A percentile compares a stretch with the other conserved stretches of the same genome.
phyloP scores from a whole-genome alignment of 2,888 invertebrate genomes.

The Platerodrilus igneus region DNA sequence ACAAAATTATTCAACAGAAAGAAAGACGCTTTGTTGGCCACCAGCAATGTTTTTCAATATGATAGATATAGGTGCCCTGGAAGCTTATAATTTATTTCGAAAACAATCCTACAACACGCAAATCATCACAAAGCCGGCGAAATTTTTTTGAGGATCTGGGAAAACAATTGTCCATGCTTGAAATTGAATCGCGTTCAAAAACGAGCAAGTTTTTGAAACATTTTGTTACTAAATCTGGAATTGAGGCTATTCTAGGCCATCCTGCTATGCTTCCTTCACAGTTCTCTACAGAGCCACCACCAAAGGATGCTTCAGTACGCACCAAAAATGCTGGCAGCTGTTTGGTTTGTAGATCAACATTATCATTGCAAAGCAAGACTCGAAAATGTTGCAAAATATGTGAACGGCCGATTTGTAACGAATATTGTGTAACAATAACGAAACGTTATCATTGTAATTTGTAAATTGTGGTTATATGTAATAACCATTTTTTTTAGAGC shows the following conservation, averaged over 20 bases:
- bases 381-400: slow-evolving; percentile 8
- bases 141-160: slow-evolving; percentile 3
- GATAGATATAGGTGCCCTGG: too few relatives aligned
- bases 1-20: too few relatives aligned
- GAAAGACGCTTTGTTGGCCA: too few relatives aligned
- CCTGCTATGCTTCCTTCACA: slow-evolving; percentile 5
- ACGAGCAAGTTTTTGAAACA: slow-evolving; percentile 6
- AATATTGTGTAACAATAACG: too few relatives aligned
- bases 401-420: slow-evolving; percentile 5
- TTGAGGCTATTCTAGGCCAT: slow-evolving; percentile 7
- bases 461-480: too few relatives aligned
- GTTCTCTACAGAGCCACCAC: slow-evolving; percentile 3
- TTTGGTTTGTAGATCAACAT: slow-evolving; percentile 6
- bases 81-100: too few relatives aligned
- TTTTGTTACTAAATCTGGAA: slow-evolving; percentile 5
- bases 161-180: slow-evolving; percentile 5
- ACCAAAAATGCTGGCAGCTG: slow-evolving; percentile 2
- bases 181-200: slow-evolving; percentile 2
- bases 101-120: too few relatives aligned
- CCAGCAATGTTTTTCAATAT: too few relatives aligned
- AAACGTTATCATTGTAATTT: too few relatives aligned
- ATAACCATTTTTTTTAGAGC: too few relatives aligned
- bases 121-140: slow-evolving; percentile 5
- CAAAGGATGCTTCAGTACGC: slow-evolving; percentile 2
- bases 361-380: slow-evolving; percentile 5